phyloP scores from a whole-genome alignment of 92 coral and sea anemone species.

The Epizoanthus scotinus region DNA sequence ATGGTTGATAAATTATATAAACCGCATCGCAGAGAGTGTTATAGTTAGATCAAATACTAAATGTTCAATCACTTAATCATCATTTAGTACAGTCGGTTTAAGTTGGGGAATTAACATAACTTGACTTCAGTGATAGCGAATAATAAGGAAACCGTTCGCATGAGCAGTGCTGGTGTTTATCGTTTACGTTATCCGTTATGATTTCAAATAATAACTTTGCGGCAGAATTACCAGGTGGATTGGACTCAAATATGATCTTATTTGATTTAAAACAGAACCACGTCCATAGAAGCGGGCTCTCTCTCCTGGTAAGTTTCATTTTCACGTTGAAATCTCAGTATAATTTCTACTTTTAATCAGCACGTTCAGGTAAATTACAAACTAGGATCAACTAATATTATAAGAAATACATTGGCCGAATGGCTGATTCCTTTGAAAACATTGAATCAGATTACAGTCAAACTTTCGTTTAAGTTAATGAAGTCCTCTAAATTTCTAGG shows the following conservation, averaged over 20 bases:
- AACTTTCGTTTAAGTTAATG: too few species aligned
- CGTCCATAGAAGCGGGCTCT: slow-evolving; percentile 42
- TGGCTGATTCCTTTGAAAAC: too few species aligned
- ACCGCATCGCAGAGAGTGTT: neutral
- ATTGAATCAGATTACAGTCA: too few species aligned
- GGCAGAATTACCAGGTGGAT: neutral
- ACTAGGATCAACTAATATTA: too few species aligned
- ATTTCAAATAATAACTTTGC: slow-evolving; percentile 1
- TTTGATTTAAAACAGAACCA: slow-evolving; percentile 20
- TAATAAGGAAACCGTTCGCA: neutral
- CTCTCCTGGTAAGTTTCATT: slow-evolving; percentile 22
- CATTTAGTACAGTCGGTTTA: too few species aligned
- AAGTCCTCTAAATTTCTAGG: too few species aligned
- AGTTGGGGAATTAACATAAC: neutral
- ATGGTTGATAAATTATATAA: neutral
- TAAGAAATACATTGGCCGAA: too few species aligned
- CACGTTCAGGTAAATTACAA: too few species aligned
- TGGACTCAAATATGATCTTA: neutral
- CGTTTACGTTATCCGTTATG: slow-evolving; percentile 31
- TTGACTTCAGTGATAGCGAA: neutral
- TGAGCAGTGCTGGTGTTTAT: neutral
- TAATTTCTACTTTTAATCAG: too few species aligned
- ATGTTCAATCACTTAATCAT: neutral
- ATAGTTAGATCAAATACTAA: neutral
- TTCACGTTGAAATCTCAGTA: neutral